A percentile compares a stretch with the other conserved stretches of the same genome.
phyloP scores from a whole-genome alignment of 1,140 invertebrate species.

The Subanguina moxae region DNA sequence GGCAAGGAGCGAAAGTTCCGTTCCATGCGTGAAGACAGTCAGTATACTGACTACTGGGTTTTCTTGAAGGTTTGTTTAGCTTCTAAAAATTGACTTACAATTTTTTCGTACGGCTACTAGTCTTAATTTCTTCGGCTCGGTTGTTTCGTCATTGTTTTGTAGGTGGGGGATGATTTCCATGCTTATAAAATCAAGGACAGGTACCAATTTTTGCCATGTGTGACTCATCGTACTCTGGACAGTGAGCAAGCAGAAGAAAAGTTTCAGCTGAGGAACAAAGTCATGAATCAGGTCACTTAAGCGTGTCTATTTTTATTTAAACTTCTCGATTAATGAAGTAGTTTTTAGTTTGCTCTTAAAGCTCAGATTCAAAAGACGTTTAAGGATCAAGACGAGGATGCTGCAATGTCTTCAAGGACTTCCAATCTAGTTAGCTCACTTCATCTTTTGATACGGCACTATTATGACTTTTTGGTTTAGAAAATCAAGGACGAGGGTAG shows the following conservation, averaged over 20 bases:
- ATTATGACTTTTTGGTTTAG: slow-evolving; percentile 39
- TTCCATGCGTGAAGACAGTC: slow-evolving; percentile 53
- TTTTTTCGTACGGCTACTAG: too few species aligned
- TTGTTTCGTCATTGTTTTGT: background rate
- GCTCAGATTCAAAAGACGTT: slow-evolving; percentile 51
- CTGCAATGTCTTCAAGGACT: slow-evolving; percentile 5
- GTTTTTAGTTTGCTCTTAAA: slow-evolving; percentile 50
- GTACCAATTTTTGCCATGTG: slow-evolving; percentile 52
- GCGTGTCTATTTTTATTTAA: too few species aligned
- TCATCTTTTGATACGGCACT: background rate
- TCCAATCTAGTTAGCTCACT: background rate
- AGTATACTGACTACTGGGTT: slow-evolving; percentile 58
- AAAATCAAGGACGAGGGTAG: slow-evolving; percentile 57
- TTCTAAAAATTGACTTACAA: background rate
- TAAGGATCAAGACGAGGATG: slow-evolving; percentile 49
- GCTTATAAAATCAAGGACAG: slow-evolving; percentile 56
- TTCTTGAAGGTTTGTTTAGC: slow-evolving; percentile 49
- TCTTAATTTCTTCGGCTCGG: background rate
- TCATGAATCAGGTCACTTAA: slow-evolving; percentile 48
- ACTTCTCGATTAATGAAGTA: too few species aligned
- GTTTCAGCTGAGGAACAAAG: slow-evolving; percentile 49
- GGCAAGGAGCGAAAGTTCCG: slow-evolving; percentile 44
- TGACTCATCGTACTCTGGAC: slow-evolving; percentile 48
- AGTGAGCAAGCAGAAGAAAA: slow-evolving; percentile 57
- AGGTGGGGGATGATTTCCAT: slow-evolving; percentile 48